Evolutionary conservation across 2,797 vertebrate genomes (phyloP).

Genomic region (Enteromius argenteus): DNA sequence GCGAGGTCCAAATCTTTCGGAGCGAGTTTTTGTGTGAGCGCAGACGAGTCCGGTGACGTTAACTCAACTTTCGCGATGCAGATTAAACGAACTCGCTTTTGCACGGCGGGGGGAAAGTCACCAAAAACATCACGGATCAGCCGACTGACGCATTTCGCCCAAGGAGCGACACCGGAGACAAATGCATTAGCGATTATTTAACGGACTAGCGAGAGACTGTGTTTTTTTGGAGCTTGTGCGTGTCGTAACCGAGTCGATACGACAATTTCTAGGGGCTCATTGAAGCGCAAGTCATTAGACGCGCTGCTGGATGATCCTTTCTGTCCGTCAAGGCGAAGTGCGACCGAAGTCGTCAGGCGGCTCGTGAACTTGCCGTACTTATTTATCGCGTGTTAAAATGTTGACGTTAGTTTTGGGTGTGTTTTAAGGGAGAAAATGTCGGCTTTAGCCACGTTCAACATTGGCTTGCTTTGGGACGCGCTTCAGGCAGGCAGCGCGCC

Average conservation of each 20-base stretch:
- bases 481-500: constrained; percentile 50
- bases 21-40: constrained; percentile 43
- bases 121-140: constrained; percentile 42
- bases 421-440: constrained; percentile 59
- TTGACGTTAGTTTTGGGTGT: background rate
- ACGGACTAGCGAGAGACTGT: constrained; percentile 60
- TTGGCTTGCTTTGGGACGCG: constrained; percentile 27
- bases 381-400: background rate
- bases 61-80: constrained; percentile 56
- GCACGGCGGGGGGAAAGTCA: constrained; percentile 50
- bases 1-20: background rate
- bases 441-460: constrained; percentile 44
- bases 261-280: constrained; percentile 78
- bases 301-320: constrained; percentile 63
- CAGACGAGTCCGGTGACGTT: background rate
- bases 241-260: constrained; percentile 74
- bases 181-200: constrained; percentile 58
- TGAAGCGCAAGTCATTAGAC: constrained; percentile 69
- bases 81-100: constrained; percentile 73
- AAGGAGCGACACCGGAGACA: constrained; percentile 55
- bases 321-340: constrained; percentile 64
- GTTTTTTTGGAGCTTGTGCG: constrained; percentile 64
- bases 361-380: constrained; percentile 73
- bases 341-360: constrained; percentile 65
- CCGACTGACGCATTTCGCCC: constrained; percentile 65